Evolutionary conservation across 2,113 vertebrate species (phyloP), one percentile per base, ranked within the genome.

Genomic region (Pimephales promelas): DNA sequence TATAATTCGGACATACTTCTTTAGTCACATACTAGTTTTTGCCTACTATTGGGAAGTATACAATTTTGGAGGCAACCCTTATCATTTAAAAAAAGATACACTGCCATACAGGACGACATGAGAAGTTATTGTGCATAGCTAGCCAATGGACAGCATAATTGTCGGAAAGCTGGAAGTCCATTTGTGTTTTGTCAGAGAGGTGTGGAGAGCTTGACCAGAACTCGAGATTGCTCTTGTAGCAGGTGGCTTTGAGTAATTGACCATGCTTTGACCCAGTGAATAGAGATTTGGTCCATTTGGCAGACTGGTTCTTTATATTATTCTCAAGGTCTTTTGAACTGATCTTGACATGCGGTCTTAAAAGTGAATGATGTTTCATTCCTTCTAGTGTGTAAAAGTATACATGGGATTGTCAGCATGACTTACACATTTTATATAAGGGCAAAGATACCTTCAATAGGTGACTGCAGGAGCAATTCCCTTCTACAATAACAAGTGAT

Each of bases 91-190:
- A 66, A 22, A 70, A 14, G 5, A 20, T 20, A 70, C 36, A 70
- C 62, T 84, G 82, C 83, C 83, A 77, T 84, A 57, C 47, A 84
- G 83, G 66, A 57, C 16, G 3, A 40, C 26, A 62, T 36, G 8
- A 75, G 26, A 31, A 47, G 70, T 61, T 36, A 10, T 72, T 1
- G 10, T 36, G 22, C 10, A 24, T 34, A 9, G 4, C 4, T 10
- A 22, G 18, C 3, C 18, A 14, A 62, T 45, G 18, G 11, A 56
- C 40, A 31, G 16, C 22, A 22, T 18, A n/a, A 18, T 78, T 2
- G 61, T 18, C 8, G 13, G 8, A 61, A 34, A 40, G 28, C 22
- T 78, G 13, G 36, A 40, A 26, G n/a, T 26, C 34, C 56, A 26
- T 78, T 22, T 75, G 16, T 18, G 14, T n/a, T 56, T 40, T 36